Evolutionary conservation across 2,113 vertebrate species (phyloP).

Genomic region (Coptodon bakossiorum): DNA sequence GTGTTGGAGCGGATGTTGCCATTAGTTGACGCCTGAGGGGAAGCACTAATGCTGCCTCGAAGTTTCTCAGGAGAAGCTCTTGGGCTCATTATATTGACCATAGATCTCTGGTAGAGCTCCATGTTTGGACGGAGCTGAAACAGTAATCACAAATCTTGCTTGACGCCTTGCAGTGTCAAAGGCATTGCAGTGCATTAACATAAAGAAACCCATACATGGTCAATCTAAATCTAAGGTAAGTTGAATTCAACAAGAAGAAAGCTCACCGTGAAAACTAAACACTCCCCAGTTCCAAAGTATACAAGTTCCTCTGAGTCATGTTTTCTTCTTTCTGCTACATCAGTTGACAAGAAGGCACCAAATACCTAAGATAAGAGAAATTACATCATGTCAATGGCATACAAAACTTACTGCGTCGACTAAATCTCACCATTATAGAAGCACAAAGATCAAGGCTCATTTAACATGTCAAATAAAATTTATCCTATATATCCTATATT

Average conservation of each 20-base stretch:
- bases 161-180: fast-evolving
- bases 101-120: conserved; percentile 77
- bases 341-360: conserved; percentile 80
- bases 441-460: not conserved
- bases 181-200: not conserved
- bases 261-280: conserved; percentile 81
- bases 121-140: conserved; percentile 77
- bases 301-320: conserved; percentile 22
- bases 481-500: not conserved
- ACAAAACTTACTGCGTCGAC: not conserved
- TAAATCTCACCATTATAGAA: not conserved
- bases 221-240: not conserved
- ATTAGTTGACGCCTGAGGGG: not conserved
- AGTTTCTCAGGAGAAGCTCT: conserved; percentile 21
- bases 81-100: conserved; percentile 75
- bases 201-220: not conserved
- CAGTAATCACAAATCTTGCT: not conserved
- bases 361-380: conserved; percentile 68
- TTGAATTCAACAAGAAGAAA: not conserved
- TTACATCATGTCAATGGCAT: not conserved
- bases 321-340: conserved; percentile 75
- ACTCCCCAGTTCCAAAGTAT: conserved; percentile 84
- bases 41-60: not conserved
- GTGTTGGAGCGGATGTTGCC: not conserved
- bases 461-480: not conserved